Evolutionary conservation across 2,888 invertebrate genomes (phyloP).

Genomic region (Rhogogaster chlorosoma): DNA sequence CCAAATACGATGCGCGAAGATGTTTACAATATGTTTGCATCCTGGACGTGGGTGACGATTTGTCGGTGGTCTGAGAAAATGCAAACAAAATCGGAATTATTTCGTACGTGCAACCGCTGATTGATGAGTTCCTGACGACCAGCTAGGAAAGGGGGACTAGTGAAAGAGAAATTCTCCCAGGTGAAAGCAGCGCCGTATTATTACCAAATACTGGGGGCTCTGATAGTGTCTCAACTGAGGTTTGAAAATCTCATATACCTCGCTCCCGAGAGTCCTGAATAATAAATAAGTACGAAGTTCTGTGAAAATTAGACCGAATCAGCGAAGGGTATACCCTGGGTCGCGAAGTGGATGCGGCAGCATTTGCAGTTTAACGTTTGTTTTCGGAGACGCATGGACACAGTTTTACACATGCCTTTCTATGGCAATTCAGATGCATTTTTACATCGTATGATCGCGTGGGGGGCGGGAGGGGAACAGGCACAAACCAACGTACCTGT

Average conservation of each 20-base stretch:
- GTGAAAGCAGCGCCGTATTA: not conserved
- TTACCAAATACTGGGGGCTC: not conserved
- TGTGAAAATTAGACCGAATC: not conserved
- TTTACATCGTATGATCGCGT: not conserved
- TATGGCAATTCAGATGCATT: not conserved
- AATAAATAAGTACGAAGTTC: not conserved
- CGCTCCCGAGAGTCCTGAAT: not conserved
- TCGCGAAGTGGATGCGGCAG: too few species aligned
- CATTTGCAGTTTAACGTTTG: too few species aligned
- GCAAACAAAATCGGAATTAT: not conserved
- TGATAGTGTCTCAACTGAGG: not conserved
- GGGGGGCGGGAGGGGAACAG: not conserved
- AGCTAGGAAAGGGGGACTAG: not conserved
- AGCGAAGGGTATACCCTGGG: too few species aligned
- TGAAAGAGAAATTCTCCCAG: conserved; percentile 21
- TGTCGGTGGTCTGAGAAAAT: not conserved
- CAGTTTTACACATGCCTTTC: not conserved
- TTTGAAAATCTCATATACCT: not conserved
- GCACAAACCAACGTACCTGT: not conserved
- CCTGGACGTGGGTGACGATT: not conserved
- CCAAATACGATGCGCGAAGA: not conserved
- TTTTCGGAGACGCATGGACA: too few species aligned
- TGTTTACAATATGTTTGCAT: not conserved
- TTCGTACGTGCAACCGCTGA: not conserved
- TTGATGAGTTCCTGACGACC: not conserved